Base-by-base conservation (phyloP, 2,113 vertebrate genomes). In the Prolemur simus region DNA sequence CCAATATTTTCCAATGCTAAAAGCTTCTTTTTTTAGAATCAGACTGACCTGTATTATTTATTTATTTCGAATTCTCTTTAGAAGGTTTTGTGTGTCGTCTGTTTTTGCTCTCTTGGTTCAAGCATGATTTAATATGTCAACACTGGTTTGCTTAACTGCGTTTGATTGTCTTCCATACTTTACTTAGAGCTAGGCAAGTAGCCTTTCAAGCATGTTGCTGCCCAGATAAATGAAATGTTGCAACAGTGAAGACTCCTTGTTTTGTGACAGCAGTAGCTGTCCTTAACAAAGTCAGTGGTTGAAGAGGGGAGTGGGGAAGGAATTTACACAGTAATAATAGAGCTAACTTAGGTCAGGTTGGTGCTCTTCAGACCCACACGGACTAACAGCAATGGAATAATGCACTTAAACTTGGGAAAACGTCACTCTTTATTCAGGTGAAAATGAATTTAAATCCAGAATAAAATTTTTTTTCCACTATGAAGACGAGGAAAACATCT, bases 71-170 rank as follows among this genome's bases (percentile, higher is more conserved):
- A 88, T 83, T 93, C 32, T 97, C 91, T 97, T 87, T 25, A 81
- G 90, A 74, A 97, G 95, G 91, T 94, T 98, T 97, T 97, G 97
- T 98, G 96, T 95, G 87, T 98, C 47, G 4, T 96, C 98, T 91
- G 97, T 98, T 98, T 98, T 97, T 98, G 95, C 98, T 98, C 97
- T 98, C 91, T 96, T 97, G 93, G 97, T 98, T 98, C 98, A 99
- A 98, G 98, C 98, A 98, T 98, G 98, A 98, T 99, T 99, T 99
- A 99, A 98, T 98, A 97, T 98, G 98, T 99, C 99, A 99, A 98
- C 98, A 98, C 97, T 95, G 42, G 95, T 99, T 99, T 98, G 98
- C 97, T 97, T 98, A 98, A 98, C 98, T 88, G 96, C 76, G 64
- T 93, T 97, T 98, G 98, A 99, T 98, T 98, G 98, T 98, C 98